These are phyloP conservation scores for Columbina picui DNA, from an alignment of 2,113 vertebrate genomes.

Conservation along the genomic window DNA sequence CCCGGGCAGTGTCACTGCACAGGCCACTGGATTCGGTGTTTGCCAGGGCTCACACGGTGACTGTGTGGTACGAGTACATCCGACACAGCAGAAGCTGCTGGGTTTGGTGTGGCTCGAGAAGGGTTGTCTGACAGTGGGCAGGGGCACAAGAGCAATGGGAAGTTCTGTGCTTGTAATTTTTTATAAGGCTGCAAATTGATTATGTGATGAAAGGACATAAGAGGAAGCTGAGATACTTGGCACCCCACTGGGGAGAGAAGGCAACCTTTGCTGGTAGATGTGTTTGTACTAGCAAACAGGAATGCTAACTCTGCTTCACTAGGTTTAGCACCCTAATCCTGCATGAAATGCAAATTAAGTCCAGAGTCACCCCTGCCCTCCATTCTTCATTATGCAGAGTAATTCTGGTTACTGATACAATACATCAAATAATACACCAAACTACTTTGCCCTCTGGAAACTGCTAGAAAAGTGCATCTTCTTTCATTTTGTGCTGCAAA, in stretches of 20 bases:
- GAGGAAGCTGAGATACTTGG: background rate
- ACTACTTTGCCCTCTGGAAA: background rate
- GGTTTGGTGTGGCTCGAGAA: background rate
- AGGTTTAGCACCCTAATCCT: background rate
- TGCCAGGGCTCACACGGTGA: fast-evolving
- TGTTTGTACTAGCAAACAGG: background rate
- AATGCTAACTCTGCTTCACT: background rate
- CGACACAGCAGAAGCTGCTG: background rate
- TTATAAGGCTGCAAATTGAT: background rate
- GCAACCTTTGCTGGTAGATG: background rate
- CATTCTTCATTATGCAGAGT: background rate
- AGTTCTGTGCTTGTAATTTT: background rate
- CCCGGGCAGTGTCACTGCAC: background rate
- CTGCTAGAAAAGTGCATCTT: background rate
- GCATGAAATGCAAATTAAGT: background rate
- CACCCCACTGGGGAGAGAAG: background rate
- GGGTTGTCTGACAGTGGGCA: background rate
- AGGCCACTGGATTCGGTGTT: background rate
- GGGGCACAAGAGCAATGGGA: background rate
- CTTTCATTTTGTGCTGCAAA: background rate
- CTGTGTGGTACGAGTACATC: no score
- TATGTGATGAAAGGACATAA: background rate
- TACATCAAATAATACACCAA: background rate
- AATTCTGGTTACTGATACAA: background rate
- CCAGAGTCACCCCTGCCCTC: background rate